Percentiles rank a stretch among this genome's conserved stretches.
Conservation (phyloP, 1,140 invertebrate species). For the Neodiprion virginianus region DNA sequence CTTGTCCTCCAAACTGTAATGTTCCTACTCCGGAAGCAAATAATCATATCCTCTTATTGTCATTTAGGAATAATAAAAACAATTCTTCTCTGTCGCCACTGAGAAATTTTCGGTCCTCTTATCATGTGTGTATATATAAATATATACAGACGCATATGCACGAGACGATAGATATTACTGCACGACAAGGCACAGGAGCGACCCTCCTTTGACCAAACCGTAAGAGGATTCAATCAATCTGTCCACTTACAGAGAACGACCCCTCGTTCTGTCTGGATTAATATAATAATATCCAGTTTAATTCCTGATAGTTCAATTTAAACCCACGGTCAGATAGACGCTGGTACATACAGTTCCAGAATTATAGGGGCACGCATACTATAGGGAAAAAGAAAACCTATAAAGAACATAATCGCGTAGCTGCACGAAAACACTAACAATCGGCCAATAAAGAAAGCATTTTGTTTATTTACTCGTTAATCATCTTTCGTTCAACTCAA, state of each 20-base stretch:
- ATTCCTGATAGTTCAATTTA: not conserved
- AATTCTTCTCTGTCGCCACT: too few relatives aligned
- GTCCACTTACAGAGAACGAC: not conserved
- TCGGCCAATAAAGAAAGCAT: not conserved
- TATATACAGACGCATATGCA: too few relatives aligned
- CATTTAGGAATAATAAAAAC: too few relatives aligned
- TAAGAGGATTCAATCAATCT: constrained; percentile 4
- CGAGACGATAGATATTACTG: not conserved
- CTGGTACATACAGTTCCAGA: too few relatives aligned
- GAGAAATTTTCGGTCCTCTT: too few relatives aligned
- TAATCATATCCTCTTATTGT: too few relatives aligned
- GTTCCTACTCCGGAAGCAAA: too few relatives aligned
- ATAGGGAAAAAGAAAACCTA: not conserved
- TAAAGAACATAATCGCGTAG: too few relatives aligned
- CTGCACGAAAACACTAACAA: not conserved
- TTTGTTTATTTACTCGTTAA: not conserved
- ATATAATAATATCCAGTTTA: not conserved
- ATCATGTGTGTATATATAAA: too few relatives aligned
- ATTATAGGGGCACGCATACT: too few relatives aligned
- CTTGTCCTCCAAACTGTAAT: too few relatives aligned
- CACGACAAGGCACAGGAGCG: not conserved
- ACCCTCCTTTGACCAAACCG: not conserved
- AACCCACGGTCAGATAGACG: not conserved
- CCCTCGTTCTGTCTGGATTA: not conserved
- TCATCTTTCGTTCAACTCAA: not conserved